Percentiles rank a stretch among this genome's conserved stretches.
These are phyloP conservation scores for Botia almorhae DNA, from an alignment of 2,797 vertebrate species.

Conservation along the genomic window DNA sequence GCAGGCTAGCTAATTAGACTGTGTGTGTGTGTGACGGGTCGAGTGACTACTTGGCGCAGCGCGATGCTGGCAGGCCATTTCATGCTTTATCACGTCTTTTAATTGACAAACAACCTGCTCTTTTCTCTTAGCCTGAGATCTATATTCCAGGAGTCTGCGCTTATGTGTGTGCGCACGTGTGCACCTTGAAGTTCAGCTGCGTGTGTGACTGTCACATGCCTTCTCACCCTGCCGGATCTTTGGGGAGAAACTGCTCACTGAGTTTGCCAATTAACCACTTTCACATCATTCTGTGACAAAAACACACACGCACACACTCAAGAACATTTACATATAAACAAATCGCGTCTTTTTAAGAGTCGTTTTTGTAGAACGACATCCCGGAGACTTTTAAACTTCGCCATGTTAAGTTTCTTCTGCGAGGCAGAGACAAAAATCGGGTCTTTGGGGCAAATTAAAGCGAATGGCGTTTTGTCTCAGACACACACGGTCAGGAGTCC, in stretches of 20 bases:
- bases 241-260: constrained; percentile 56
- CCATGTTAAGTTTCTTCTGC: not conserved
- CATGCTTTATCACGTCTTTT: constrained; percentile 88
- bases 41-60: constrained; percentile 75
- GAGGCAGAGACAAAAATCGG: not conserved
- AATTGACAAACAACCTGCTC: constrained; percentile 88
- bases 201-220: constrained; percentile 72
- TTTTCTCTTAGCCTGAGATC: constrained; percentile 86
- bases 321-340: constrained; percentile 57
- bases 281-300: constrained; percentile 40
- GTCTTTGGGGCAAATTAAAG: constrained; percentile 5
- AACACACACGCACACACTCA: constrained; percentile 46
- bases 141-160: constrained; percentile 71
- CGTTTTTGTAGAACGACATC: not conserved
- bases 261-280: constrained; percentile 62
- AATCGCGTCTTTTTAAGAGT: constrained; percentile 41
- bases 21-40: constrained; percentile 78
- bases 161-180: constrained; percentile 34
- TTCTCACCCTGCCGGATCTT: constrained; percentile 66
- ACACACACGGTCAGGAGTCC: constrained; percentile 15
- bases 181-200: constrained; percentile 68
- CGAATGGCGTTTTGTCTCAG: constrained; percentile 3
- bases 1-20: constrained; percentile 84
- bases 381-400: not conserved
- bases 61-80: constrained; percentile 83